These are phyloP conservation scores for Procavia capensis DNA, from an alignment of 2,113 vertebrate genomes.

Conservation along the genomic window DNA sequence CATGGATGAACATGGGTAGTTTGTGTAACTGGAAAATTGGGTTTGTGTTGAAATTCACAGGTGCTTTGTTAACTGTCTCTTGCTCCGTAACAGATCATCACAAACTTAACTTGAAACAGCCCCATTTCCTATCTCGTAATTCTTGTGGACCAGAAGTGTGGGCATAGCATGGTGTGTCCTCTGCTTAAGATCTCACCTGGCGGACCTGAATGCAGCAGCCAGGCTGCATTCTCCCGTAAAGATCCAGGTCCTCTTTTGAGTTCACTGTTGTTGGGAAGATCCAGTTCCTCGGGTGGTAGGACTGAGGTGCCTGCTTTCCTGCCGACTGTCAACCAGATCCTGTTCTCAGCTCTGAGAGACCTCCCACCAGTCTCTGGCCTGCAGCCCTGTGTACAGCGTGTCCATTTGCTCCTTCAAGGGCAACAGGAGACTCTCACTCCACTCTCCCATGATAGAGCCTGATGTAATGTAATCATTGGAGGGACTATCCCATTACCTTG, in stretches of 20 bases:
- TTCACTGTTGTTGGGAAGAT: background rate
- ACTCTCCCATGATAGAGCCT: background rate
- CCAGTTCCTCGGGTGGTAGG: background rate
- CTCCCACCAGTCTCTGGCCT: background rate
- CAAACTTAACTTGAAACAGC: too few relatives aligned
- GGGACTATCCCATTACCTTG: background rate
- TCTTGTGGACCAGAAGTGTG: background rate
- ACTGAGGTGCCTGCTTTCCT: background rate
- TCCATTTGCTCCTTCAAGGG: background rate
- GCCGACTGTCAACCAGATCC: background rate
- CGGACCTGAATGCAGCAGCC: accelerated
- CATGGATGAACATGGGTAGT: too few relatives aligned
- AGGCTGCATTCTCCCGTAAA: background rate
- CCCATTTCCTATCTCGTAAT: too few relatives aligned
- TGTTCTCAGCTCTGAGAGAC: background rate
- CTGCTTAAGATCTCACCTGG: too few relatives aligned
- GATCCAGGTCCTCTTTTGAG: background rate
- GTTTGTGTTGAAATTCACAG: too few relatives aligned
- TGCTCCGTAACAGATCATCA: too few relatives aligned
- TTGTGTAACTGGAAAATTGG: too few relatives aligned
- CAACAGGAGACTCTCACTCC: background rate
- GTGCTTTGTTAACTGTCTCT: too few relatives aligned
- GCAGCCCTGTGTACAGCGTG: background rate
- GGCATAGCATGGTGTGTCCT: background rate
- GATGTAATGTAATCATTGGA: background rate